Percentiles rank a stretch among this genome's conserved stretches.
Evolutionary conservation across 1,140 invertebrate genomes (phyloP).

Genomic region (Panulirus ornatus): DNA sequence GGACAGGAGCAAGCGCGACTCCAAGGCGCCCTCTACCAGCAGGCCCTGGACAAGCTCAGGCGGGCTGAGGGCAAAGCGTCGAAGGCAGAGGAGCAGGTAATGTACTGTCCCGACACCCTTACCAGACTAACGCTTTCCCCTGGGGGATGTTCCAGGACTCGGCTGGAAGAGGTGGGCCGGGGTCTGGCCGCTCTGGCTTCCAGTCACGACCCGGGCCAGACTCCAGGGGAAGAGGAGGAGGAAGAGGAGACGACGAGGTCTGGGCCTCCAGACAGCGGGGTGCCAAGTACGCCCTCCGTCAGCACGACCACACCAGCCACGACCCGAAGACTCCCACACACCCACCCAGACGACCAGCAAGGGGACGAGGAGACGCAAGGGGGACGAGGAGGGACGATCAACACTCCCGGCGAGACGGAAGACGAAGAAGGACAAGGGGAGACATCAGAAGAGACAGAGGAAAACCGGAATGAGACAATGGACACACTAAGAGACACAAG

Average conservation of each 20-base stretch:
- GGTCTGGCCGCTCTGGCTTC: constrained; percentile 12
- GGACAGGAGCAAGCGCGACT: constrained; percentile 32
- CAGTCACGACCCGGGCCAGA: background rate
- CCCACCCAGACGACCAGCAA: too few relatives aligned
- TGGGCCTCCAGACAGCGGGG: too few relatives aligned
- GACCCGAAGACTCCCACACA: too few relatives aligned
- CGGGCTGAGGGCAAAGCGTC: constrained; percentile 7
- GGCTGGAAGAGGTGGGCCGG: constrained; percentile 51
- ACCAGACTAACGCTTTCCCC: background rate
- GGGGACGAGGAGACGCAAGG: too few relatives aligned
- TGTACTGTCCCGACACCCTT: background rate
- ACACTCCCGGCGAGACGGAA: too few relatives aligned
- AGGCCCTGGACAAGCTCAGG: constrained; percentile 46
- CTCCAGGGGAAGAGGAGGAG: background rate
- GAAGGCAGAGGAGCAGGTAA: constrained; percentile 28
- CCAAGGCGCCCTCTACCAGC: constrained; percentile 48
- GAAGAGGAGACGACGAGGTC: background rate
- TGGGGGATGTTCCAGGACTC: constrained; percentile 20
- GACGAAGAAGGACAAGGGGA: background rate
- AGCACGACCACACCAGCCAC: too few relatives aligned
- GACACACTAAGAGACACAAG: too few relatives aligned
- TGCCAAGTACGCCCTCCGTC: too few relatives aligned
- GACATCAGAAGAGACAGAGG: too few relatives aligned
- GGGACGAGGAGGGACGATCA: background rate
- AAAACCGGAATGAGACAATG: too few relatives aligned